These are phyloP conservation scores for Dermatophagoides farinae DNA, from an alignment of 1,140 invertebrate species.

Conservation along the genomic window DNA sequence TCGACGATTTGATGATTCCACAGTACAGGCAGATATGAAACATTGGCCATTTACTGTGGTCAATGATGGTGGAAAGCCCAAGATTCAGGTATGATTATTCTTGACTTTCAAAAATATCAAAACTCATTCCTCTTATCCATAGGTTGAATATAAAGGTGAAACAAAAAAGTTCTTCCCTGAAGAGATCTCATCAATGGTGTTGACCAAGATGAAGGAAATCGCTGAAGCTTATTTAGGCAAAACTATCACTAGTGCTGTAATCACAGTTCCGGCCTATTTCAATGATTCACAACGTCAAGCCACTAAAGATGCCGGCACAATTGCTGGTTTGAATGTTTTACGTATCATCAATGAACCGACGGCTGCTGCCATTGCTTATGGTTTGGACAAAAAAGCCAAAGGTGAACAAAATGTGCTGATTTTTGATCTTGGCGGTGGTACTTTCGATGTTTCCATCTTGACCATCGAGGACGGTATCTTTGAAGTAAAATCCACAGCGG, in stretches of 20 bases:
- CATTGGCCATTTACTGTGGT: constrained; percentile 71
- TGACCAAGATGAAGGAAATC: constrained; percentile 93
- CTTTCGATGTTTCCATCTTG: constrained; percentile 92
- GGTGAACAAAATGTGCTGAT: constrained; percentile 97
- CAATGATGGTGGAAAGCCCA: constrained; percentile 63
- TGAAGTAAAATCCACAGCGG: constrained; percentile 80
- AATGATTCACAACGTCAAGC: constrained; percentile 94
- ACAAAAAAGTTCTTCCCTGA: constrained; percentile 80
- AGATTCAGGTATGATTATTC: too few species aligned
- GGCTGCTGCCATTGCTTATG: constrained; percentile 97
- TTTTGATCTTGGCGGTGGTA: constrained; percentile 93
- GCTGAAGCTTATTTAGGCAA: constrained; percentile 92
- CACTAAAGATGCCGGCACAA: constrained; percentile 55
- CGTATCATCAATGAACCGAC: constrained; percentile 99
- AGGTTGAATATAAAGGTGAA: constrained; percentile 40
- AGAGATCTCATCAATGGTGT: constrained; percentile 94
- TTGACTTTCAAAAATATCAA: too few species aligned
- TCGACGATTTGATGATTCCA: constrained; percentile 65
- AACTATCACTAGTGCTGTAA: constrained; percentile 83
- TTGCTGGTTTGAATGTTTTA: constrained; percentile 85
- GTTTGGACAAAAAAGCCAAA: constrained; percentile 72
- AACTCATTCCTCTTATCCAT: too few species aligned
- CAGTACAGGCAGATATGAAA: constrained; percentile 82
- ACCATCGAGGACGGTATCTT: constrained; percentile 96
- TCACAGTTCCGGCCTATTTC: constrained; percentile 95